Evolutionary conservation across 2,113 vertebrate genomes (phyloP).

Genomic region (Octodon degus): DNA sequence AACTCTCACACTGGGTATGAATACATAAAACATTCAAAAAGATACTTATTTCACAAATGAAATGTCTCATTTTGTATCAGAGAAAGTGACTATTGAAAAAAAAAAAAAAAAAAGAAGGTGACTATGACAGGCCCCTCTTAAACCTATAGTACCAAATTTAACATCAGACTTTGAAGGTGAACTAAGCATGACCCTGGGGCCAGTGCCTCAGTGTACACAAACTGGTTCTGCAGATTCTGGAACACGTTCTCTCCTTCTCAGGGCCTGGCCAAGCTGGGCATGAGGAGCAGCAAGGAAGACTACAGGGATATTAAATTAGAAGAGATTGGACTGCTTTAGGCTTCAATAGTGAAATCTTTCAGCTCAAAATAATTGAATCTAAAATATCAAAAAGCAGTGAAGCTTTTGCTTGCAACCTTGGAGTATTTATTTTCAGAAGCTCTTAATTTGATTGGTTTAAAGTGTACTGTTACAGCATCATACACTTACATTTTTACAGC

Average conservation of each 20-base stretch:
- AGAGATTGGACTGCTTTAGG: background rate
- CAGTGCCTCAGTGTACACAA: background rate
- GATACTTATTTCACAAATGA: conserved; percentile 33
- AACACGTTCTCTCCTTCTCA: background rate
- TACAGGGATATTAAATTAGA: background rate
- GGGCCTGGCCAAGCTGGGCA: background rate
- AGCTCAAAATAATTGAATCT: background rate
- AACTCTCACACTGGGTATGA: background rate
- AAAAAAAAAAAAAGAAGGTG: background rate
- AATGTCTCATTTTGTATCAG: background rate
- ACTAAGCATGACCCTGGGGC: background rate
- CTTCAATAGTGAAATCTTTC: background rate
- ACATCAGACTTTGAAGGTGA: background rate
- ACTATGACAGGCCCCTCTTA: background rate
- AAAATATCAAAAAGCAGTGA: background rate
- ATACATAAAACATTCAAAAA: background rate
- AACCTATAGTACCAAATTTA: background rate
- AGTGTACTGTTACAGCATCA: too few species aligned
- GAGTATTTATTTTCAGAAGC: too few species aligned
- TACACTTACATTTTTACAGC: background rate
- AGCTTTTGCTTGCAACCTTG: background rate
- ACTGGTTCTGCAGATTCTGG: background rate
- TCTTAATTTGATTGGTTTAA: too few species aligned
- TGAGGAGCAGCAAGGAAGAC: background rate
- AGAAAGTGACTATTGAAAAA: background rate